Conservation (phyloP, 2,888 invertebrate genomes). For the Rhingia rostrata region DNA sequence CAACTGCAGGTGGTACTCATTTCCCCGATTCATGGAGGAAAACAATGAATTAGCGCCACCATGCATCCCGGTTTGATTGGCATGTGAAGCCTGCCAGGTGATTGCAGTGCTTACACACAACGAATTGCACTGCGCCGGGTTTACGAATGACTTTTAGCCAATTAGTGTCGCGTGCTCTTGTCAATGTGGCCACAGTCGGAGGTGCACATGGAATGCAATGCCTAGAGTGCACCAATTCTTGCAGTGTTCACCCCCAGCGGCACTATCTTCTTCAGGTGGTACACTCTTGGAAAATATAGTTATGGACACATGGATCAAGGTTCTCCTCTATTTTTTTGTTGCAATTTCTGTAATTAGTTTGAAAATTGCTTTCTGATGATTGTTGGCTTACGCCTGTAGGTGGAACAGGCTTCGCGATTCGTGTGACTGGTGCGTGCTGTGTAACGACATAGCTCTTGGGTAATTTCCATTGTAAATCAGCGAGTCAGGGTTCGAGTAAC, state of each 20-base stretch:
- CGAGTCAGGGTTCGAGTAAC: slow-evolving; percentile 3
- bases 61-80: slow-evolving; percentile 69
- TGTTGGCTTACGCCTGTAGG: slow-evolving; percentile 73
- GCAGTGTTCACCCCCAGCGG: slow-evolving; percentile 11
- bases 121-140: slow-evolving; percentile 8
- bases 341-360: slow-evolving; percentile 73
- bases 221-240: slow-evolving; percentile 28
- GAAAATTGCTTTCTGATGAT: slow-evolving; percentile 71
- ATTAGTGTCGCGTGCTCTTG: slow-evolving; percentile 74
- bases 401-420: slow-evolving; percentile 76
- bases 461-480: slow-evolving; percentile 59
- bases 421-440: slow-evolving; percentile 79
- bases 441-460: slow-evolving; percentile 79
- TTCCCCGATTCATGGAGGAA: slow-evolving; percentile 34
- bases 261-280: slow-evolving; percentile 45
- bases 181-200: slow-evolving; percentile 63
- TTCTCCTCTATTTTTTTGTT: not conserved
- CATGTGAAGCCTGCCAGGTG: slow-evolving; percentile 74
- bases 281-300: slow-evolving; percentile 47
- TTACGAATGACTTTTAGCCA: slow-evolving; percentile 64
- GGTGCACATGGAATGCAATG: slow-evolving; percentile 56
- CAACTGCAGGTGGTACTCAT: slow-evolving; percentile 42
- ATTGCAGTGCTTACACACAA: slow-evolving; percentile 44
- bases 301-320: slow-evolving; percentile 66
- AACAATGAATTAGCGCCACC: slow-evolving; percentile 71